Base-by-base conservation (phyloP, 2,113 vertebrate species). In the Hemiprocne comata region DNA sequence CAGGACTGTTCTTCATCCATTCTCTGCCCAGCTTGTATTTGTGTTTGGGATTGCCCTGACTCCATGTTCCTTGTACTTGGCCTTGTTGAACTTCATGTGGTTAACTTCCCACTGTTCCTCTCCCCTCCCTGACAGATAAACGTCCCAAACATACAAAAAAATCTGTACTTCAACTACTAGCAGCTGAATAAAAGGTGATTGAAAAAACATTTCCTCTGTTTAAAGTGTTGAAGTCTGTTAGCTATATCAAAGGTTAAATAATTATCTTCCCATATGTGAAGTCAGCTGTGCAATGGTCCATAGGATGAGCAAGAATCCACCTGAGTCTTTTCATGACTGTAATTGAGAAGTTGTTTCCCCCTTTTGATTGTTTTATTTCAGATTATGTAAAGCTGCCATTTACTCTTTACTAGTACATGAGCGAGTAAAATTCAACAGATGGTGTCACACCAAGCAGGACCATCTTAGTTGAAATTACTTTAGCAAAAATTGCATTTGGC, bases 401-500 rank as follows among this genome's bases (percentile, higher is more conserved):
- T 92, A 69, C 21, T 87, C 50, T 40, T 90, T 72, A 55, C 65
- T 71, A 53, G 57, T 71, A 57, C 31, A 81, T 2, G 16, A 89
- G 53, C n/a, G 75, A 90, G 73, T 23, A 69, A 95, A 95, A 95
- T 86, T 87, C 92, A 93, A 48, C 94, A 96, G 93, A 92, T 94
- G 94, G 82, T 96, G 69, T 77, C 57, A 38, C n/a, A 69, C 53
- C 48, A 77, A 94, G 87, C n/a, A 97, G 65, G 66, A 71, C 55
- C 28, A 83, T 84, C 79, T 84, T 36, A 78, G 67, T 57, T 58
- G 57, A 95, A 92, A 94, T 11, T 69, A 57, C 57, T 94, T 87
- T 58, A 86, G 53, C 40, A 83, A 81, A 87, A 95, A 93, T 75
- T 81, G 48, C 77, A 54, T 92, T 95, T 89, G 73, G 85, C 78